Percentiles rank a stretch among this genome's conserved stretches.
Conservation (phyloP, 2,113 vertebrate genomes). For the Brachionichthys hirsutus region DNA sequence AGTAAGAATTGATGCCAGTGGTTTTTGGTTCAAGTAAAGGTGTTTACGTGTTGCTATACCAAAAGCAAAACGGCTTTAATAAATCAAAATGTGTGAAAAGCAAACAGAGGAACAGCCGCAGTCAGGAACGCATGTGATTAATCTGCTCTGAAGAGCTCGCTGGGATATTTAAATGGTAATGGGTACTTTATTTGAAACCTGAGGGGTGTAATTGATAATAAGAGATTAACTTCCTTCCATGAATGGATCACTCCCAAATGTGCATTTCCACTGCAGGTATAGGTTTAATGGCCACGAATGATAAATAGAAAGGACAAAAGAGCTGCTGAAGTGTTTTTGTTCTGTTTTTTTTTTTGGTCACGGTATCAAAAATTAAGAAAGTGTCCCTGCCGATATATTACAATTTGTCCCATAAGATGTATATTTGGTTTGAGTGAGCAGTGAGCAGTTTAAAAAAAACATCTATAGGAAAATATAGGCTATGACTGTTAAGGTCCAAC, state of each 20-base stretch:
- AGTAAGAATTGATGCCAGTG: conserved; percentile 7
- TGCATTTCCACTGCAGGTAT: not conserved
- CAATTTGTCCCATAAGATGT: too few species aligned
- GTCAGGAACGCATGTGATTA: not conserved
- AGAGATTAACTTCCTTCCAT: not conserved
- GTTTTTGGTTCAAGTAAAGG: conserved; percentile 13
- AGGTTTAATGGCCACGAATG: not conserved
- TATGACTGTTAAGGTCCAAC: too few species aligned
- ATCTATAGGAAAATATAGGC: too few species aligned
- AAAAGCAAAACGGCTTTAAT: too few species aligned
- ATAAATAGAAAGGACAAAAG: too few species aligned
- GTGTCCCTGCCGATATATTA: too few species aligned
- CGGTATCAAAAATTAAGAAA: too few species aligned
- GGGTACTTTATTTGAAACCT: conserved; percentile 12
- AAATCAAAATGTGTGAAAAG: too few species aligned
- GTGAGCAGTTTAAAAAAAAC: not conserved
- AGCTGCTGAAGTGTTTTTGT: not conserved
- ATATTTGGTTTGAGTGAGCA: too few species aligned
- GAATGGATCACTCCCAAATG: not conserved
- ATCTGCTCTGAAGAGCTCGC: not conserved
- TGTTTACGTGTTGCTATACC: not conserved
- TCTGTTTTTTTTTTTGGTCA: too few species aligned
- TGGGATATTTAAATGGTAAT: conserved; percentile 3
- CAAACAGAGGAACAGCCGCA: not conserved
- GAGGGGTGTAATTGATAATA: not conserved